Percentiles rank a stretch among this genome's conserved stretches.
phyloP scores from a whole-genome alignment of 2,113 vertebrate species.

The human region DNA sequence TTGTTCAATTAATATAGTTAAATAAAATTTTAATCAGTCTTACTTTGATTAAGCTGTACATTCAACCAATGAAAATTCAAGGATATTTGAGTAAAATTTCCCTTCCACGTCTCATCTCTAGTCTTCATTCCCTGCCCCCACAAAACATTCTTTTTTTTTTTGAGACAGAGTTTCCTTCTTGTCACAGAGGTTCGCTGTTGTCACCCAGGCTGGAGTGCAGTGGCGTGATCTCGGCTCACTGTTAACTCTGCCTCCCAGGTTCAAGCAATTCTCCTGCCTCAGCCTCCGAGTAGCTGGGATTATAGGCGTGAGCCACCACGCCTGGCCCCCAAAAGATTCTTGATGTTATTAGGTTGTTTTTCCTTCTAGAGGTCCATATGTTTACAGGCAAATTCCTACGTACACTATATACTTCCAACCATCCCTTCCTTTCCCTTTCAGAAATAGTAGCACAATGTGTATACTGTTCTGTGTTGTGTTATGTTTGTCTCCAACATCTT shows the following conservation, averaged over 20 bases:
- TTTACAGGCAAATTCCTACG: not conserved
- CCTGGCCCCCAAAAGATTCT: not conserved
- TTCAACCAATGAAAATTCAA: conserved; percentile 30
- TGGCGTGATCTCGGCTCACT: too few species aligned
- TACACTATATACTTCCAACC: not conserved
- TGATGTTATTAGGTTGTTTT: not conserved
- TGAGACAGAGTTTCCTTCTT: not conserved
- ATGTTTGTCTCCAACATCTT: not conserved
- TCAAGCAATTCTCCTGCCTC: too few species aligned
- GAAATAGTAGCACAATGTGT: not conserved
- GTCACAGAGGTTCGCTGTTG: not conserved
- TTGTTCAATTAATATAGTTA: conserved; percentile 37
- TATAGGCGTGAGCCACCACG: not conserved
- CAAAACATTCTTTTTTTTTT: not conserved
- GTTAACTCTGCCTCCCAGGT: too few species aligned
- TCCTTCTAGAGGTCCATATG: not conserved
- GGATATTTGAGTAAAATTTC: not conserved
- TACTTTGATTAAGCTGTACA: conserved; percentile 26
- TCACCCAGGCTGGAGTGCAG: not conserved
- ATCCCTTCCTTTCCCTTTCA: not conserved
- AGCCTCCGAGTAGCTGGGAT: too few species aligned
- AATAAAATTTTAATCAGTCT: conserved; percentile 42
- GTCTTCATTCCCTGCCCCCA: not conserved
- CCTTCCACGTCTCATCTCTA: not conserved
- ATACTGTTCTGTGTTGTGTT: not conserved